phyloP scores from a whole-genome alignment of 30 jellyfish, hydroid and myxozoan genomes.

The Sanderia malayensis region DNA sequence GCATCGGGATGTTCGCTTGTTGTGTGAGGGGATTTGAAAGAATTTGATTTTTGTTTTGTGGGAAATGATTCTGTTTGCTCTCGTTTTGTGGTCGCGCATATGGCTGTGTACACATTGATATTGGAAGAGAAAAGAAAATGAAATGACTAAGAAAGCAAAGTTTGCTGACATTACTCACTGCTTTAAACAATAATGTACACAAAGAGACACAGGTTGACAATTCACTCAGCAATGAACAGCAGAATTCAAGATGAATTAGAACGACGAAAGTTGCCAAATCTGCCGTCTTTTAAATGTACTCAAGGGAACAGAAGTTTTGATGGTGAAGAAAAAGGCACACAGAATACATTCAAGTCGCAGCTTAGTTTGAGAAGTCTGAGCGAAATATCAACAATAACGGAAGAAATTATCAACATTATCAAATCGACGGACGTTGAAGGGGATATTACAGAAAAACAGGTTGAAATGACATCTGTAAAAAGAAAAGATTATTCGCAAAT shows the following conservation, averaged over 20 bases:
- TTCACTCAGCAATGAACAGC: conserved; percentile 56
- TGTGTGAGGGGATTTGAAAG: neutral
- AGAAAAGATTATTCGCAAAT: conserved; percentile 5
- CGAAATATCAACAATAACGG: conserved; percentile 24
- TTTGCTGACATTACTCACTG: conserved; percentile 8
- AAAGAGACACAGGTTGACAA: conserved; percentile 37
- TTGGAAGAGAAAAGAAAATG: neutral
- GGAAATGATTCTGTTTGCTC: neutral
- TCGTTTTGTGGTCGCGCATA: neutral
- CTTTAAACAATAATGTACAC: conserved; percentile 50
- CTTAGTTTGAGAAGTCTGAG: conserved; percentile 11
- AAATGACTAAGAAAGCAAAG: neutral
- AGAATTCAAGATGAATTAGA: conserved; percentile 21
- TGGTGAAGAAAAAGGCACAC: neutral
- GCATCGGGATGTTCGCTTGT: neutral
- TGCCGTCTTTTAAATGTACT: conserved; percentile 48
- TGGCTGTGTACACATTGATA: neutral
- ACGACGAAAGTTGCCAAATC: conserved; percentile 56
- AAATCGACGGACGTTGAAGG: conserved; percentile 41
- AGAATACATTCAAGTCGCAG: too few species aligned
- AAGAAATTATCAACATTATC: conserved; percentile 38
- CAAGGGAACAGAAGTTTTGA: neutral
- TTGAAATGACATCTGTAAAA: conserved; percentile 23
- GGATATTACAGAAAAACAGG: conserved; percentile 27
- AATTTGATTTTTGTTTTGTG: too few species aligned